Evolutionary conservation across 1,140 invertebrate genomes (phyloP).

Genomic region (Philotrypesis tridentata): DNA sequence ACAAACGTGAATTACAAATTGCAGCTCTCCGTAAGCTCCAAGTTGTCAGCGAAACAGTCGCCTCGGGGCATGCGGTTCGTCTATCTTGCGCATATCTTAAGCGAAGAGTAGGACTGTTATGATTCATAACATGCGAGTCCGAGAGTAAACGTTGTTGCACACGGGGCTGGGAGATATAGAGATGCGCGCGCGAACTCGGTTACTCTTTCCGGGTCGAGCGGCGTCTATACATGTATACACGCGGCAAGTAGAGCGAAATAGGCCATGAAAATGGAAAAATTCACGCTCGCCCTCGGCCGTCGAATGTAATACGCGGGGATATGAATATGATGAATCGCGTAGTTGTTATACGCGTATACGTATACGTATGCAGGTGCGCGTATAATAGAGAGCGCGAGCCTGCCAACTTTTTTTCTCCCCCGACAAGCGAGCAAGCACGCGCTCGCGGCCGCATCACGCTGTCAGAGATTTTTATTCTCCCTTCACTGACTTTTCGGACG

Average conservation of each 20-base stretch:
- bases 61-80: not conserved
- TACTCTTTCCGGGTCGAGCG: not conserved
- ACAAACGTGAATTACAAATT: too few species aligned
- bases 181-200: not conserved
- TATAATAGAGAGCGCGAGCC: not conserved
- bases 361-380: too few species aligned
- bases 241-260: not conserved
- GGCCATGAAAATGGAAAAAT: constrained; percentile 3
- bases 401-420: not conserved
- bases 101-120: not conserved
- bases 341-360: not conserved
- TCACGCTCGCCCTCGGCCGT: not conserved
- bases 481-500: not conserved
- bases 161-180: too few species aligned
- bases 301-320: constrained; percentile 7
- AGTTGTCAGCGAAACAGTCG: not conserved
- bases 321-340: constrained; percentile 19
- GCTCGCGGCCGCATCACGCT: not conserved
- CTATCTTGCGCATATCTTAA: not conserved
- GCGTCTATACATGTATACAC: not conserved
- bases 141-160: constrained; percentile 1
- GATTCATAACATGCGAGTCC: not conserved
- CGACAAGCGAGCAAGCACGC: not conserved
- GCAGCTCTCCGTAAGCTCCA: not conserved
- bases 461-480: constrained; percentile 15